Percentiles rank a stretch among this genome's conserved stretches.
These are phyloP conservation scores for Ectropis grisescens DNA, from an alignment of 1,140 invertebrate species.

Conservation along the genomic window DNA sequence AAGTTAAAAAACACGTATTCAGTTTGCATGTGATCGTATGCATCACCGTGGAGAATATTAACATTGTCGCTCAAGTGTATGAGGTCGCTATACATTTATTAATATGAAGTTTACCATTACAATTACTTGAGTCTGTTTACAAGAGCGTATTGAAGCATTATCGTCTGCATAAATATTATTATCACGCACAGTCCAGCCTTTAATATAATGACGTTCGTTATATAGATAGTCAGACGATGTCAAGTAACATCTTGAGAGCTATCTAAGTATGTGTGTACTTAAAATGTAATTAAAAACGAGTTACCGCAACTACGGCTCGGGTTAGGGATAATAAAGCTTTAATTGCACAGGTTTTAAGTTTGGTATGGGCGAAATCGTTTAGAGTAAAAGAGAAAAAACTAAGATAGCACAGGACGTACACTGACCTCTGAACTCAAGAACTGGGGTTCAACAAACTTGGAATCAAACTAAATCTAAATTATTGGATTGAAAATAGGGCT, in stretches of 20 bases:
- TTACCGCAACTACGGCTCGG: conserved; percentile 14
- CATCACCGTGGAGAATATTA: too few relatives aligned
- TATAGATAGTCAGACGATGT: conserved; percentile 13
- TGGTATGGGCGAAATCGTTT: conserved; percentile 15
- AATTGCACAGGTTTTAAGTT: conserved; percentile 18
- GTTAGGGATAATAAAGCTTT: conserved; percentile 26
- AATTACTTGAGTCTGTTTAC: too few relatives aligned
- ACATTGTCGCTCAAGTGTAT: too few relatives aligned
- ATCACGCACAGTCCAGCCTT: conserved; percentile 3
- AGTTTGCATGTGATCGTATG: too few relatives aligned
- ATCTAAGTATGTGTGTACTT: conserved; percentile 23
- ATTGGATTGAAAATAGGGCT: too few relatives aligned
- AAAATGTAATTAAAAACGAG: conserved; percentile 34
- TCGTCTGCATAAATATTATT: conserved; percentile 1
- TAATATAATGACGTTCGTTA: conserved; percentile 16
- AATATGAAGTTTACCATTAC: too few relatives aligned
- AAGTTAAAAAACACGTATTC: too few relatives aligned
- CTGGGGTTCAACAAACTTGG: too few relatives aligned
- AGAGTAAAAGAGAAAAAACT: conserved; percentile 4
- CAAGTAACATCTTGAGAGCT: conserved; percentile 11
- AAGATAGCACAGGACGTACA: neutral
- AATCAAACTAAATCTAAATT: too few relatives aligned
- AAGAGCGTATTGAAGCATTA: too few relatives aligned
- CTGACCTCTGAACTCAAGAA: too few relatives aligned
- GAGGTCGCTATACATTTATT: too few relatives aligned